Conservation (phyloP, 2,888 invertebrate genomes). For the Drosophila setosimentum region DNA sequence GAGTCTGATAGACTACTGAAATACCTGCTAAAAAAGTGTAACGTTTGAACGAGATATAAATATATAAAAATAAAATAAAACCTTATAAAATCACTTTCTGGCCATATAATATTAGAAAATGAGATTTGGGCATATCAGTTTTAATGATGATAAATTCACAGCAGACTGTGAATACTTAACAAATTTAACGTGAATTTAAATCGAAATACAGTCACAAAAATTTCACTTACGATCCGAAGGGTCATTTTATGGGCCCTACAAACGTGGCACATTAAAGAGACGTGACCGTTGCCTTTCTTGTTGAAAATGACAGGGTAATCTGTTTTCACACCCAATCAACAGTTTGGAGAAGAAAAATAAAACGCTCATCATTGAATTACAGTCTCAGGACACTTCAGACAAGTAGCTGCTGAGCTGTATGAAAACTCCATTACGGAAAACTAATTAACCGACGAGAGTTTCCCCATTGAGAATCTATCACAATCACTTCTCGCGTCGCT, state of each 20-base stretch:
- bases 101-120: not conserved
- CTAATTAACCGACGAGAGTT: conserved; percentile 32
- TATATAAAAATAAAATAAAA: not conserved
- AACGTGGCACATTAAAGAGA: conserved; percentile 37
- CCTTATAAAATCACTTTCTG: not conserved
- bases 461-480: conserved; percentile 7
- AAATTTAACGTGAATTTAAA: conserved; percentile 13
- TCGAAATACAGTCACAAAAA: not conserved
- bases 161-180: conserved; percentile 4
- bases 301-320: conserved; percentile 14
- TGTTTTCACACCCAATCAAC: conserved; percentile 37
- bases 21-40: not conserved
- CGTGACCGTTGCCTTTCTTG: conserved; percentile 5
- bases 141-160: conserved; percentile 15
- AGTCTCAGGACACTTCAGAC: conserved; percentile 24
- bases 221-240: conserved; percentile 14
- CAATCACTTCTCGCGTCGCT: not conserved
- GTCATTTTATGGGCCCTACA: conserved; percentile 11
- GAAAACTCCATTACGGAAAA: conserved; percentile 16
- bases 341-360: conserved; percentile 2
- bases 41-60: not conserved
- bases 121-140: too few species aligned
- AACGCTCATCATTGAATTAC: conserved; percentile 32
- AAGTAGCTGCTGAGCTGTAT: conserved; percentile 7
- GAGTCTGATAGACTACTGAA: not conserved